phyloP scores from a whole-genome alignment of 2,888 invertebrate species.

The Silvanus unidentatus region DNA sequence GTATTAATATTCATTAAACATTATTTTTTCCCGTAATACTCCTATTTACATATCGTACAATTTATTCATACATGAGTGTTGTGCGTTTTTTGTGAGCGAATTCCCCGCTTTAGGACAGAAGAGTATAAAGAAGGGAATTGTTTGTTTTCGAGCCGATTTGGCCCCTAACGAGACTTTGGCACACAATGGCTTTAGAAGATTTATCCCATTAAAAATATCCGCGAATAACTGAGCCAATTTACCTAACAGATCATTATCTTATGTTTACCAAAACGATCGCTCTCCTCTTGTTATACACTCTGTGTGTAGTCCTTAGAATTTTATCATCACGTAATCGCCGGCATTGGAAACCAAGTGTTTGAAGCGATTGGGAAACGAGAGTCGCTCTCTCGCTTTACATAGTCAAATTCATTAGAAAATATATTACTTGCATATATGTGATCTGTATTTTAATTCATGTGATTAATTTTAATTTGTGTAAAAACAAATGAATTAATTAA shows the following conservation, averaged over 20 bases:
- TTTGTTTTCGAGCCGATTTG: constrained; percentile 19
- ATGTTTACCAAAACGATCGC: constrained; percentile 34
- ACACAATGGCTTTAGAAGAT: constrained; percentile 42
- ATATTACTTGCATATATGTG: constrained; percentile 4
- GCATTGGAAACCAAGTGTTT: too few relatives aligned
- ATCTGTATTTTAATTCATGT: constrained; percentile 26
- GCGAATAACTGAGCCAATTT: constrained; percentile 44
- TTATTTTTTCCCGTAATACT: too few relatives aligned
- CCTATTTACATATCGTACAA: too few relatives aligned
- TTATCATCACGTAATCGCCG: too few relatives aligned
- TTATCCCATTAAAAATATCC: constrained; percentile 44
- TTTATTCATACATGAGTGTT: too few relatives aligned
- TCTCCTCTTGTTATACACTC: neutral
- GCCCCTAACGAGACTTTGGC: constrained; percentile 36
- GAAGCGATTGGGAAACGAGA: too few relatives aligned
- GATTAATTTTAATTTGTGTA: constrained; percentile 37
- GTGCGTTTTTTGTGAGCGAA: too few relatives aligned
- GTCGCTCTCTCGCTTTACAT: too few relatives aligned
- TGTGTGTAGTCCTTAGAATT: constrained; percentile 6
- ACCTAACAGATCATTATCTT: constrained; percentile 44
- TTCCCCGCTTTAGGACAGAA: too few relatives aligned
- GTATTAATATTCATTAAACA: constrained; percentile 44
- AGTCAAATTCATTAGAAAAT: constrained; percentile 7
- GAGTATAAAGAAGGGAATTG: too few relatives aligned
- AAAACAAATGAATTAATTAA: constrained; percentile 36